Base-by-base conservation (phyloP, 2,888 invertebrate species). In the Aphidoletes aphidimyza region DNA sequence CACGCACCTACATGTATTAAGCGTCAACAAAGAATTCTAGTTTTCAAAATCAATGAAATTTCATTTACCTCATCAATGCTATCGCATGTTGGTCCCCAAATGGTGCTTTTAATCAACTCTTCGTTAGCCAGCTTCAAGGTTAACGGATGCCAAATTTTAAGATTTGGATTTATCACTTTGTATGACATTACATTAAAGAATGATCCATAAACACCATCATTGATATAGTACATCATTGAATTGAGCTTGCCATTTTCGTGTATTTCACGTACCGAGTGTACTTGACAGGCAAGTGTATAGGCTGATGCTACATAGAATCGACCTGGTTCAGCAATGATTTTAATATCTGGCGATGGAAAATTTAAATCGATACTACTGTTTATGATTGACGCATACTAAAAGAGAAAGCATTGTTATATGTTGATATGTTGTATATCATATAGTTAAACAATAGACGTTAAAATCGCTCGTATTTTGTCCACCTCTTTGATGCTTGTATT, bases 1-100 rank as follows among this genome's bases (percentile, higher is more conserved):
- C 92, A 86, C 94, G 91, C 3, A 54, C 54, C n/a, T 54, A 19
- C 2, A 39, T n/a, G n/a, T n/a, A n/a, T n/a, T n/a, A n/a, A n/a
- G n/a, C n/a, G n/a, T n/a, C n/a, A n/a, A n/a, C n/a, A n/a, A n/a
- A n/a, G n/a, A n/a, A n/a, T n/a, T n/a, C n/a, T n/a, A n/a, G n/a
- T n/a, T n/a, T n/a, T n/a, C n/a, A n/a, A n/a, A n/a, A n/a, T n/a
- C n/a, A n/a, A n/a, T n/a, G n/a, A n/a, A n/a, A n/a, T n/a, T n/a
- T n/a, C n/a, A n/a, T 54, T 19, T 85, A 95, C 93, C 91, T 96
- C 94, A 91, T 99, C 99, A 87, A 98, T 91, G 9, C 96, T 96
- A 91, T 98, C 98, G 89, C 98, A 99, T 26, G 98, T 97, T 39
- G 98, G 99, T 84, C 99, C 98, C 98, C 98, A 99, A 87, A 98